These are phyloP conservation scores for Phycodurus eques DNA, from an alignment of 2,113 vertebrate genomes.

Conservation along the genomic window DNA sequence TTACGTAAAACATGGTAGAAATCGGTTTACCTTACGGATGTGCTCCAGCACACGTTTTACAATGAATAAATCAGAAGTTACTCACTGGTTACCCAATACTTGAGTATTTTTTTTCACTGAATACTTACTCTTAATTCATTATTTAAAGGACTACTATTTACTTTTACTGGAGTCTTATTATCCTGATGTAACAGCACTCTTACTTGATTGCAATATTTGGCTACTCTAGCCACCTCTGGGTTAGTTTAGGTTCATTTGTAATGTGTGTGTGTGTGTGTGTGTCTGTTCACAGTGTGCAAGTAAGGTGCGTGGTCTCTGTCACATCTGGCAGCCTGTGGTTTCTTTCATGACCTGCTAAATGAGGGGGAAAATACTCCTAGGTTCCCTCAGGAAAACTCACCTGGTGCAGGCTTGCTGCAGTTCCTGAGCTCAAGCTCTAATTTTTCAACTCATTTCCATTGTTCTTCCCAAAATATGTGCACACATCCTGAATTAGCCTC, in stretches of 20 bases:
- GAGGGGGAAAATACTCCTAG: constrained; percentile 67
- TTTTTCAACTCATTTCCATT: constrained; percentile 12
- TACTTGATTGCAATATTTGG: background rate
- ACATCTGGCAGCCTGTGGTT: constrained; percentile 63
- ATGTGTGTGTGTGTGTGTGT: constrained; percentile 2
- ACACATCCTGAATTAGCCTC: background rate
- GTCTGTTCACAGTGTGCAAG: constrained; percentile 47
- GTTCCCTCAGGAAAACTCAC: constrained; percentile 58
- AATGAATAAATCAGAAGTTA: background rate
- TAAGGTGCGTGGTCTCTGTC: constrained; percentile 52
- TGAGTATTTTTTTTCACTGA: background rate
- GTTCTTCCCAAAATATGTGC: constrained; percentile 7
- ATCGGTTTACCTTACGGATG: background rate
- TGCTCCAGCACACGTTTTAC: background rate
- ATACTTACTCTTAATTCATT: background rate
- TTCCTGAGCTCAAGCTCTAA: background rate
- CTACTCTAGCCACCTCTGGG: background rate
- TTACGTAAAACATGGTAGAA: background rate
- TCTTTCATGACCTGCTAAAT: constrained; percentile 66
- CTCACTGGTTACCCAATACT: background rate
- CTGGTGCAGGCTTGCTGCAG: constrained; percentile 34
- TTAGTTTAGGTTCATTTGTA: constrained; percentile 12
- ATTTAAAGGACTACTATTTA: background rate
- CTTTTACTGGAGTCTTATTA: background rate
- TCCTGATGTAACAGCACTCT: background rate